Evolutionary conservation across 2,113 vertebrate species (phyloP).

Genomic region (Cryptomyrus ogoouensis): DNA sequence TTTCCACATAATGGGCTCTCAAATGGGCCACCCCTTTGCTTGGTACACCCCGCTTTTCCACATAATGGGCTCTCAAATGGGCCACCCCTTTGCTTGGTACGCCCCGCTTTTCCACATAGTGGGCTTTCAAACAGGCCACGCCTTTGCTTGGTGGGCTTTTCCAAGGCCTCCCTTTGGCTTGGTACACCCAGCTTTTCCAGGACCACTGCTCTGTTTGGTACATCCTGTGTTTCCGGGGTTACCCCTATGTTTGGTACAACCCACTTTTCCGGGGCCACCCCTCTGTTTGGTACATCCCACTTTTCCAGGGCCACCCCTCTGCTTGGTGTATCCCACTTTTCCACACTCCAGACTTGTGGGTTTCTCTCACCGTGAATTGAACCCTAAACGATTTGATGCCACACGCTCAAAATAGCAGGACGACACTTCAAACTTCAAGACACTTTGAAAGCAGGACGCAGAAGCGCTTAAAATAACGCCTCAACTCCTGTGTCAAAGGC

Average conservation of each 20-base stretch:
- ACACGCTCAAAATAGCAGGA: neutral
- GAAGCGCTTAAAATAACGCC: neutral
- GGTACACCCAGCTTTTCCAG: too few species aligned
- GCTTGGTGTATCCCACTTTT: neutral
- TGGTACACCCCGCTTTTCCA: too few species aligned
- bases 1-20: too few species aligned
- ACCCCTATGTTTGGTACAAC: neutral
- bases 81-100: too few species aligned
- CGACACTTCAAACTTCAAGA: slow-evolving; percentile 28
- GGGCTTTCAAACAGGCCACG: neutral
- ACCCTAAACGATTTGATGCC: neutral
- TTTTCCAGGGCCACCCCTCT: neutral
- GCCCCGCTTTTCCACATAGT: neutral
- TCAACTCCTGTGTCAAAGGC: neutral
- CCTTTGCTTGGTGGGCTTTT: neutral
- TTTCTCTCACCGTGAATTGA: neutral
- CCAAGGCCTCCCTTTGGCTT: too few species aligned
- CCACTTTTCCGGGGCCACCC: neutral
- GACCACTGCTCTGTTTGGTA: neutral
- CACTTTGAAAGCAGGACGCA: neutral
- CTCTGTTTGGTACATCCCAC: neutral
- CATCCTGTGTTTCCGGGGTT: neutral
- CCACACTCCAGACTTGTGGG: neutral
- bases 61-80: too few species aligned
- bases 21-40: too few species aligned